A percentile compares a stretch with the other conserved stretches of the same genome.
Evolutionary conservation across 2,888 invertebrate genomes (phyloP).

Genomic region (Hypomecis punctinalis): DNA sequence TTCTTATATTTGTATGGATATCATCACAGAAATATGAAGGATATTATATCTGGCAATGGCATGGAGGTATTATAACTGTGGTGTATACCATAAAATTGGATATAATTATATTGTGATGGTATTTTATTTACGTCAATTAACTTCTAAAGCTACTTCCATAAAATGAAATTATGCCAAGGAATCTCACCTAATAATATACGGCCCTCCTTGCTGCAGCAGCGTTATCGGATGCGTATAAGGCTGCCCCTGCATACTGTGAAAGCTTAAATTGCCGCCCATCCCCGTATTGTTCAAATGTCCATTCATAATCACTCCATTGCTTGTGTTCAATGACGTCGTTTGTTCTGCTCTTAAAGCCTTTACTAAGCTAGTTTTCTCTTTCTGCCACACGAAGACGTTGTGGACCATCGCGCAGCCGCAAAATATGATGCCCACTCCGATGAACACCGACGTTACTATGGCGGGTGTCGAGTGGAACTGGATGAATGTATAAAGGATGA

Average conservation of each 20-base stretch:
- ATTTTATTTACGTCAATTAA: too few species aligned
- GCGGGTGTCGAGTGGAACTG: constrained; percentile 97
- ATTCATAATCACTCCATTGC: constrained; percentile 74
- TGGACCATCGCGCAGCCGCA: constrained; percentile 97
- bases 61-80: too few species aligned
- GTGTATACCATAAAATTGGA: too few species aligned
- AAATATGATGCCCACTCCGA: constrained; percentile 95
- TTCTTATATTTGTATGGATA: too few species aligned
- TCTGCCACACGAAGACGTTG: constrained; percentile 97
- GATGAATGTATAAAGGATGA: constrained; percentile 96
- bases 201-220: constrained; percentile 81
- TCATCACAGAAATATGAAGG: too few species aligned
- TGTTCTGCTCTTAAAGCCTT: constrained; percentile 83
- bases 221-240: constrained; percentile 79
- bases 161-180: background rate
- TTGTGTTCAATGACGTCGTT: constrained; percentile 60
- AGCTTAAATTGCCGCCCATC: constrained; percentile 70
- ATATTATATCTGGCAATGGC: too few species aligned
- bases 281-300: constrained; percentile 76
- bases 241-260: constrained; percentile 70
- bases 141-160: too few species aligned
- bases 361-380: constrained; percentile 93
- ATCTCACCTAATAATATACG: constrained; percentile 83
- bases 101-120: too few species aligned
- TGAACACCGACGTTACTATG: constrained; percentile 94